phyloP scores from a whole-genome alignment of 2,888 invertebrate genomes.

The Geotrupes spiniger region DNA sequence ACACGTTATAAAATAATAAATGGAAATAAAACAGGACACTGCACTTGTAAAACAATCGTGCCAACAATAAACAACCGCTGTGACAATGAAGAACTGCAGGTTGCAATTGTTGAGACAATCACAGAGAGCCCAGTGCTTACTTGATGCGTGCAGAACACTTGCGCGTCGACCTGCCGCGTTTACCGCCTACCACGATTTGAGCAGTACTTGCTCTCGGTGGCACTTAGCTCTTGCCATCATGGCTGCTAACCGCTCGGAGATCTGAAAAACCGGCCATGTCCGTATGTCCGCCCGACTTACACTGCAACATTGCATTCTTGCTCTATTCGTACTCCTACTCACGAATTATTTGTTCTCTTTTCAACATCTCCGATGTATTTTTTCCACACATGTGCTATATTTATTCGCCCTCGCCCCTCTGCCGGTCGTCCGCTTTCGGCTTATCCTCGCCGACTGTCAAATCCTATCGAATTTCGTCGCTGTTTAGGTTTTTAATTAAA shows the following conservation, averaged over 20 bases:
- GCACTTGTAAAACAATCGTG: slow-evolving; percentile 27
- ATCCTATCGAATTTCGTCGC: slow-evolving; percentile 18
- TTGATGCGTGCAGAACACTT: slow-evolving; percentile 45
- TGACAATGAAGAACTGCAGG: slow-evolving; percentile 36
- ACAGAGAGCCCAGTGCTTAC: slow-evolving; percentile 34
- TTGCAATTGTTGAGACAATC: slow-evolving; percentile 48
- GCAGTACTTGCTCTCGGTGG: slow-evolving; percentile 39
- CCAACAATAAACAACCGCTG: slow-evolving; percentile 27
- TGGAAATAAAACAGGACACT: slow-evolving; percentile 26
- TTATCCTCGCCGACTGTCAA: slow-evolving; percentile 8
- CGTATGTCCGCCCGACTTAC: slow-evolving; percentile 38
- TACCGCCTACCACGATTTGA: slow-evolving; percentile 50
- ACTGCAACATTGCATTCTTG: slow-evolving; percentile 38
- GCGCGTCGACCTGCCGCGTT: slow-evolving; percentile 49
- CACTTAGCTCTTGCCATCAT: slow-evolving; percentile 45
- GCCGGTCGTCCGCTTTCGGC: slow-evolving; percentile 9
- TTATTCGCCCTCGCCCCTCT: slow-evolving; percentile 11
- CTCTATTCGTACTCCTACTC: slow-evolving; percentile 17
- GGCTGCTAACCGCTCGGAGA: slow-evolving; percentile 36
- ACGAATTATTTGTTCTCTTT: slow-evolving; percentile 7
- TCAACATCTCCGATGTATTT: slow-evolving; percentile 9
- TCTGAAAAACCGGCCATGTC: slow-evolving; percentile 19
- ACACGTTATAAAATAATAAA: not conserved
- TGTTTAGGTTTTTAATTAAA: slow-evolving; percentile 3
- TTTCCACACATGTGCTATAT: slow-evolving; percentile 11